These are phyloP conservation scores for Pelobates cultripes DNA, from an alignment of 2,797 vertebrate species.

Conservation along the genomic window DNA sequence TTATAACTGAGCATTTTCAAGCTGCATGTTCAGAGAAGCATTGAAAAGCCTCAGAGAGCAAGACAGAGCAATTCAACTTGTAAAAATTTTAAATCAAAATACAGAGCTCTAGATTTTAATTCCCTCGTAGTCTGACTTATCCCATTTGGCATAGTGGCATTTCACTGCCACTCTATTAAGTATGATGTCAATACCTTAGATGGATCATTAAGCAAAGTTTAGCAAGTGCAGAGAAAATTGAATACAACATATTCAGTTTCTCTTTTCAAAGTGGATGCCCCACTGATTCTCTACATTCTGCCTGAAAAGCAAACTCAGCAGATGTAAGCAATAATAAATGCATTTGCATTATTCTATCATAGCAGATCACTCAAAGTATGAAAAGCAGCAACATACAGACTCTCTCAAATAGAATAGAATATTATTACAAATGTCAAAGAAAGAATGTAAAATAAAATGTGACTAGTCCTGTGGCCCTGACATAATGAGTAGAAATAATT, in stretches of 20 bases:
- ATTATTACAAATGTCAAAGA: constrained; percentile 20
- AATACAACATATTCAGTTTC: constrained; percentile 42
- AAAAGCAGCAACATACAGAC: neutral
- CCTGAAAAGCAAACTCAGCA: constrained; percentile 52
- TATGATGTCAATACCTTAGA: constrained; percentile 53
- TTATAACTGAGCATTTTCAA: neutral
- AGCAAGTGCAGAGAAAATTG: constrained; percentile 51
- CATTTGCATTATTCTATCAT: constrained; percentile 50
- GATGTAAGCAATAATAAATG: constrained; percentile 43
- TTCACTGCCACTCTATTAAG: constrained; percentile 50
- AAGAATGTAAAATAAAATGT: neutral
- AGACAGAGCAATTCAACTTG: constrained; percentile 25
- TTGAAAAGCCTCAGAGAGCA: constrained; percentile 7
- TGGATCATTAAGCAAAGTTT: constrained; percentile 54
- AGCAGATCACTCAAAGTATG: constrained; percentile 32
- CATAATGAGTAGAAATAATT: too few relatives aligned
- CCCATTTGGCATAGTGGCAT: constrained; percentile 44
- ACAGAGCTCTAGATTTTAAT: constrained; percentile 31
- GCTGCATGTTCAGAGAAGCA: constrained; percentile 21
- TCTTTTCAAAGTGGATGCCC: constrained; percentile 41
- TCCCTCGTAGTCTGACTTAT: constrained; percentile 44
- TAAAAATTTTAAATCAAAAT: constrained; percentile 23
- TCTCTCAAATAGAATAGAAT: constrained; percentile 8
- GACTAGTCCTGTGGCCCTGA: too few relatives aligned
- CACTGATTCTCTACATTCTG: constrained; percentile 40